Conservation (phyloP, 2,888 invertebrate genomes). For the Ornithoptera priamus region DNA sequence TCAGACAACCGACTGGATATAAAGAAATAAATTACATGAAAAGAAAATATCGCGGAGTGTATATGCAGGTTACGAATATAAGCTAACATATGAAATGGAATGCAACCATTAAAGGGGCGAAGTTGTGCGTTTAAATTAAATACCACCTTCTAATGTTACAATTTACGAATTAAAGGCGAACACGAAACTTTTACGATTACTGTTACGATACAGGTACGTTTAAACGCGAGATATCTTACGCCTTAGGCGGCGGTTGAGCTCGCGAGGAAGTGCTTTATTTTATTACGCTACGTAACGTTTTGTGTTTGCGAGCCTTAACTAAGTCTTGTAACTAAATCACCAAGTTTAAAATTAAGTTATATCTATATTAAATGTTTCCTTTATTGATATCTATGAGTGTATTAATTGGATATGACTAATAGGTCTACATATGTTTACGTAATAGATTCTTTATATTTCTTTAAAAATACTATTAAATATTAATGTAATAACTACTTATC, state of each 20-base stretch:
- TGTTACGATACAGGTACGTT: conserved; percentile 27
- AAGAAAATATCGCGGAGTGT: too few species aligned
- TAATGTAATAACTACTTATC: too few species aligned
- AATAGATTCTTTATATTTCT: background rate
- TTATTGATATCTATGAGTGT: background rate
- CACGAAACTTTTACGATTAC: conserved; percentile 29
- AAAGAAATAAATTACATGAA: too few species aligned
- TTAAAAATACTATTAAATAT: too few species aligned
- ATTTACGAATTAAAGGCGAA: conserved; percentile 24
- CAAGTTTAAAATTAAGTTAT: background rate
- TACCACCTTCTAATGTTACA: conserved; percentile 23
- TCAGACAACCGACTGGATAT: too few species aligned
- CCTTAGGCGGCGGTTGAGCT: conserved; percentile 10
- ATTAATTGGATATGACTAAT: background rate
- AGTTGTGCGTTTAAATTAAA: conserved; percentile 25
- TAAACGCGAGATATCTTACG: conserved; percentile 25
- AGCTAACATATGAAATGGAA: conserved; percentile 4
- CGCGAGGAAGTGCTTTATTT: conserved; percentile 25
- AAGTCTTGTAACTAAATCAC: background rate
- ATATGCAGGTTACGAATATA: background rate
- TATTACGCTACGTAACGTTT: conserved; percentile 23
- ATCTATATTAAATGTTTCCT: background rate
- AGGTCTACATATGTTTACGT: background rate
- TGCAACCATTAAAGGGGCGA: conserved; percentile 19
- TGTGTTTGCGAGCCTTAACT: conserved; percentile 18